phyloP scores from a whole-genome alignment of 2,888 invertebrate genomes.

The Dryadula phaetusa region DNA sequence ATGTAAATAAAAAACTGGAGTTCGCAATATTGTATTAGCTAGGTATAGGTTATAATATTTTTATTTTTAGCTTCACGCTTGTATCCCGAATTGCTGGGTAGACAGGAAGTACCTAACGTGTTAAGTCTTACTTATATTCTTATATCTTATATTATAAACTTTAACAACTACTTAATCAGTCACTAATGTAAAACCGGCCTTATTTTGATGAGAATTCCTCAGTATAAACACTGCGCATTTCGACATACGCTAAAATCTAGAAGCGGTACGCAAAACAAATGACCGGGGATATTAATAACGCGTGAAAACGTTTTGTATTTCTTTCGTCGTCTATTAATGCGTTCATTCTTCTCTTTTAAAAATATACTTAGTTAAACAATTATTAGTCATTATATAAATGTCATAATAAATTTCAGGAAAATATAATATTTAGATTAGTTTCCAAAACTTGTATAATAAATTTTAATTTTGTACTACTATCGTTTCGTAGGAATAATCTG shows the following conservation, averaged over 20 bases:
- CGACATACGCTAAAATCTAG: slow-evolving; percentile 14
- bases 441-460: not conserved
- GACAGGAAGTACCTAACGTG: too few relatives aligned
- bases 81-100: too few relatives aligned
- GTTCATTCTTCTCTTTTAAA: slow-evolving; percentile 2
- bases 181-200: not conserved
- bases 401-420: not conserved
- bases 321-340: slow-evolving; percentile 17
- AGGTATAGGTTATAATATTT: too few relatives aligned
- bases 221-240: slow-evolving; percentile 15
- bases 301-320: slow-evolving; percentile 32
- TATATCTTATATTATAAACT: not conserved
- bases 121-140: too few relatives aligned
- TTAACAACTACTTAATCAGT: not conserved
- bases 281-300: slow-evolving; percentile 18
- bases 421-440: not conserved
- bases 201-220: slow-evolving; percentile 21
- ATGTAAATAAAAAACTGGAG: too few relatives aligned
- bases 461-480: too few relatives aligned
- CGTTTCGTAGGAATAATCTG: too few relatives aligned
- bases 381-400: slow-evolving; percentile 1
- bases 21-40: too few relatives aligned
- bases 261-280: slow-evolving; percentile 11
- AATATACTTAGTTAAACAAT: not conserved
- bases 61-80: too few relatives aligned